These are phyloP conservation scores for Oscheius onirici DNA, from an alignment of 2,888 invertebrate genomes.

Conservation along the genomic window DNA sequence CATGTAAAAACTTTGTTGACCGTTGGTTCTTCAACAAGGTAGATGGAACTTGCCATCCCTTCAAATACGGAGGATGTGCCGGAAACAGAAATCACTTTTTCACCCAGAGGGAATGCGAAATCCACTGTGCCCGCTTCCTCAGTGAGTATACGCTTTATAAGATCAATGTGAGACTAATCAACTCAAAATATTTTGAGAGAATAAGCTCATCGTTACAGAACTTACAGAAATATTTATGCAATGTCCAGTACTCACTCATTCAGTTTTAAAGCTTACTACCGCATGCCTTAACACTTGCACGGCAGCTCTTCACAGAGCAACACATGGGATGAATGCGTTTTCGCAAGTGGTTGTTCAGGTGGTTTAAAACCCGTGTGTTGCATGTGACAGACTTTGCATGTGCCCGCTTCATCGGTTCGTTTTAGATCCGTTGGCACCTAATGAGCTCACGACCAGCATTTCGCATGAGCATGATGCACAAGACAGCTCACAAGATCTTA, in stretches of 20 bases:
- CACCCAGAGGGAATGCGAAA: constrained; percentile 69
- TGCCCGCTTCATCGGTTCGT: constrained; percentile 30
- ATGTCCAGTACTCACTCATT: neutral
- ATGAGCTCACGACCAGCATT: constrained; percentile 31
- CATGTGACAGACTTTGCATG: constrained; percentile 20
- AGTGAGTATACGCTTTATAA: constrained; percentile 55
- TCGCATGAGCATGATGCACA: constrained; percentile 35
- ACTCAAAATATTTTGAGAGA: neutral
- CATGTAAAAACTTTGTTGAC: constrained; percentile 66
- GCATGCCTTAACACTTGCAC: constrained; percentile 20
- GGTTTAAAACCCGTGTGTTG: constrained; percentile 16
- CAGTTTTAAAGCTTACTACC: neutral
- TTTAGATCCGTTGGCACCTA: constrained; percentile 33
- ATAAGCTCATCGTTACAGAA: constrained; percentile 1
- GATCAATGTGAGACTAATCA: neutral
- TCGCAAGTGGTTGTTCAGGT: constrained; percentile 22
- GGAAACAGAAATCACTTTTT: constrained; percentile 71
- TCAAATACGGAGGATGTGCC: constrained; percentile 70
- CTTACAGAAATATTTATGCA: neutral
- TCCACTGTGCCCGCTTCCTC: constrained; percentile 70
- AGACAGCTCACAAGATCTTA: constrained; percentile 25
- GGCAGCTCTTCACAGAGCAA: constrained; percentile 11
- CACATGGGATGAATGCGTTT: neutral
- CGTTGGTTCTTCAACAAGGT: constrained; percentile 70
- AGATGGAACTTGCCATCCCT: constrained; percentile 65